phyloP scores from a whole-genome alignment of 2,797 vertebrate genomes.

The Valencia hispanica region DNA sequence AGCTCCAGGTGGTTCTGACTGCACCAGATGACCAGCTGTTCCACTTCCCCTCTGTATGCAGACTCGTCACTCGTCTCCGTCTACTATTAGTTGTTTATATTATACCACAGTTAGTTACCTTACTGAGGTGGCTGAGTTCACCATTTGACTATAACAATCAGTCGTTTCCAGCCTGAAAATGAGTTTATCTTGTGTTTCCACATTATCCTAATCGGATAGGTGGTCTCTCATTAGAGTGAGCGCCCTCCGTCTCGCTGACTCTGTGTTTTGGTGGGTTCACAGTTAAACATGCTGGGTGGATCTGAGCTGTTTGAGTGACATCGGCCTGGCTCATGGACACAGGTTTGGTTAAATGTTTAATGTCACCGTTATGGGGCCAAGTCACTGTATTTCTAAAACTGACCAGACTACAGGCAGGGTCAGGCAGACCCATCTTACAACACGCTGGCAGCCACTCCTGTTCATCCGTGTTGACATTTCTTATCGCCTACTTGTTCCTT shows the following conservation, averaged over 20 bases:
- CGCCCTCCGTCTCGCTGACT: not conserved
- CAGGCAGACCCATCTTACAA: too few species aligned
- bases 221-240: slow-evolving; percentile 44
- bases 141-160: not conserved
- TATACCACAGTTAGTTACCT: not conserved
- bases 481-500: slow-evolving; percentile 26
- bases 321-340: not conserved
- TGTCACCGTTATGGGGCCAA: not conserved
- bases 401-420: not conserved
- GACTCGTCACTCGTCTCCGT: too few species aligned
- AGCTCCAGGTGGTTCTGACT: too few species aligned
- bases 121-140: slow-evolving; percentile 1
- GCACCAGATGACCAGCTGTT: too few species aligned
- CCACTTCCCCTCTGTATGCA: too few species aligned
- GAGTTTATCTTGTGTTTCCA: slow-evolving; percentile 11
- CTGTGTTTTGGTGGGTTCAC: slow-evolving; percentile 29
- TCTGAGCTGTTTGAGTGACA: slow-evolving; percentile 17
- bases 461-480: slow-evolving; percentile 43
- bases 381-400: too few species aligned
- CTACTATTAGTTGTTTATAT: too few species aligned
- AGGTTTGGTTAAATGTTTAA: not conserved
- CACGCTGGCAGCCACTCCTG: slow-evolving; percentile 10
- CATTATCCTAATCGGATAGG: slow-evolving; percentile 28
- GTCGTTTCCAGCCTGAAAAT: not conserved
- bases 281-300: slow-evolving; percentile 1